These are phyloP conservation scores for Drosophila orena DNA, from an alignment of 1,140 invertebrate species.

Conservation along the genomic window DNA sequence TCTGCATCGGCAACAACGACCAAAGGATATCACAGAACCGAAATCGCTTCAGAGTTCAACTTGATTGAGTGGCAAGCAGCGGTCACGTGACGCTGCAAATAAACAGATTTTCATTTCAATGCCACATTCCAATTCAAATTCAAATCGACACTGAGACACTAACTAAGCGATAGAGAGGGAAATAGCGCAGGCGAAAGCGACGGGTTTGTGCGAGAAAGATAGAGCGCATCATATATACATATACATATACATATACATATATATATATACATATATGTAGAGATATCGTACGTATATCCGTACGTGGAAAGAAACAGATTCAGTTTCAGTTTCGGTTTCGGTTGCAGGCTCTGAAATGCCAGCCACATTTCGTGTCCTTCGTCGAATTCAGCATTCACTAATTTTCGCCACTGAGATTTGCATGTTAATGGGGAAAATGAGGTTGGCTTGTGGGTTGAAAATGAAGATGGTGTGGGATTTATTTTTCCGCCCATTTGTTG, in stretches of 20 bases:
- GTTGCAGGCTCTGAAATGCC: conserved; percentile 8
- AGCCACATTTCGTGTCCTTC: conserved; percentile 14
- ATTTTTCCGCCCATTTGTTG: neutral
- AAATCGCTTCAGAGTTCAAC: conserved; percentile 44
- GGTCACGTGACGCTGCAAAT: conserved; percentile 38
- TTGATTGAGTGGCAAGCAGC: conserved; percentile 50
- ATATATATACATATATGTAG: neutral
- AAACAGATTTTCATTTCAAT: conserved; percentile 52
- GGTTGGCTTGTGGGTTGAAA: neutral
- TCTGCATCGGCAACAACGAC: neutral
- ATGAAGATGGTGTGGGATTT: neutral
- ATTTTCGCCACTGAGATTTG: conserved; percentile 54
- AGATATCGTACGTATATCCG: too few relatives aligned
- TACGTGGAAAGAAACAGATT: neutral
- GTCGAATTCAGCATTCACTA: conserved; percentile 44
- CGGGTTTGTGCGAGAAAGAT: neutral
- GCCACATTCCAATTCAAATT: conserved; percentile 29
- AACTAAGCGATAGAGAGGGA: conserved; percentile 18
- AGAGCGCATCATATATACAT: neutral
- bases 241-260: too few relatives aligned
- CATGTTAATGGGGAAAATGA: conserved; percentile 40
- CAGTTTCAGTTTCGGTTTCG: conserved; percentile 6
- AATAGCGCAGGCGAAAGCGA: neutral
- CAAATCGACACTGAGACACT: conserved; percentile 38
- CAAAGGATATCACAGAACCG: conserved; percentile 1